Base-by-base conservation (phyloP, 2,888 invertebrate species). In the Phengaris arion region DNA sequence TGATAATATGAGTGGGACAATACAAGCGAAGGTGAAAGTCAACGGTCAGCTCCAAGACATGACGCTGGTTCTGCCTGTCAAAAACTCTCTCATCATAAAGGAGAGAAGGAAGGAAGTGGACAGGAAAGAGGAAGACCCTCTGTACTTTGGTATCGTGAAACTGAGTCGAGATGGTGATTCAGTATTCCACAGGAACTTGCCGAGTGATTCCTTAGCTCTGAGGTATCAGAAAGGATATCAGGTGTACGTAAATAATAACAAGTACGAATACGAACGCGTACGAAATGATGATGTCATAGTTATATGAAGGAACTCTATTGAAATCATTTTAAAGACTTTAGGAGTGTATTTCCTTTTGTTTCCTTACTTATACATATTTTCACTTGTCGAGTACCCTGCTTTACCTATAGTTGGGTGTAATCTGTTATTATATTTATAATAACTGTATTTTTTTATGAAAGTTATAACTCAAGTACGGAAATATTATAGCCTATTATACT, bases 141-240 rank as follows among this genome's bases (percentile, higher is more conserved):
- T 92, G 0, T 93, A 89, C 79, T 93, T 92, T 81, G 93, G 93
- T 0, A 83, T 93, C 0, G 84, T 93, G 0, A 91, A 89, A 79
- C 79, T 93, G 8, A 83, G 85, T 79, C 75, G 82, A 0, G 80
- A 82, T 74, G 91, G 91, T 0, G 83, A 89, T 79, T 91, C 91
- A 0, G 72, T 88, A 0, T 90, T 89, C 68, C 88, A 86, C 74
- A 85, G 81, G 2, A 86, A 82, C 0, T 74, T 83, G 54, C 90
- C 91, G 0, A 80, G 80, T 10, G 85, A 93, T 81, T 93, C 93
- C 7, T 82, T 92, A 2, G 93, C 93, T 2, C 80, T 93, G 76
- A 90, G 85, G 79, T 92, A 92, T 79, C 92, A 93, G 76, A 92
- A 89, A 77, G 93, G 93, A 0, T 93, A 87, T 68, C 86, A 85